Percentiles rank a stretch among this genome's conserved stretches.
phyloP scores from a whole-genome alignment of 1,140 invertebrate genomes.

The Drosophila bipectinata region DNA sequence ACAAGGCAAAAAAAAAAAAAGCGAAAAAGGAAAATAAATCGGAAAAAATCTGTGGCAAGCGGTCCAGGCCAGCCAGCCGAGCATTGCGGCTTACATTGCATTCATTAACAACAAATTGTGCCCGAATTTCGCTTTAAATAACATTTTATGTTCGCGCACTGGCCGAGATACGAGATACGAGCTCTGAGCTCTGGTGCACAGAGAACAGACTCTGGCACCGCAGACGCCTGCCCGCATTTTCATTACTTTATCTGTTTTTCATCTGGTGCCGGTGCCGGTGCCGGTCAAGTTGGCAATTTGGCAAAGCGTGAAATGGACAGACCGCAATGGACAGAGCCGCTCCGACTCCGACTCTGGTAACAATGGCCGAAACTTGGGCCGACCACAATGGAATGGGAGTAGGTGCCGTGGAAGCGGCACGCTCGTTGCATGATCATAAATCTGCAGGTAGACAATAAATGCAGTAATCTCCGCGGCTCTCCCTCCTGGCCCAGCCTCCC shows the following conservation, averaged over 20 bases:
- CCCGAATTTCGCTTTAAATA: constrained; percentile 78
- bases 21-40: constrained; percentile 51
- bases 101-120: constrained; percentile 81
- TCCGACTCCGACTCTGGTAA: neutral
- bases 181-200: neutral
- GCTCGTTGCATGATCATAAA: constrained; percentile 60
- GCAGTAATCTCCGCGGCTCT: constrained; percentile 25
- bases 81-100: constrained; percentile 63
- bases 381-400: constrained; percentile 28
- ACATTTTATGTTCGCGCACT: constrained; percentile 72
- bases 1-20: neutral
- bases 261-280: constrained; percentile 55
- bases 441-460: constrained; percentile 61
- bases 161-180: constrained; percentile 29
- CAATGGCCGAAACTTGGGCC: constrained; percentile 5
- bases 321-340: constrained; percentile 40
- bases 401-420: constrained; percentile 52
- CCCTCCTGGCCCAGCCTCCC: neutral
- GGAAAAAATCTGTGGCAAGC: constrained; percentile 37
- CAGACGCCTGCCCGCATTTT: constrained; percentile 50
- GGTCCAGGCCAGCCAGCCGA: constrained; percentile 27
- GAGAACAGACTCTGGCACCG: constrained; percentile 2
- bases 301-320: constrained; percentile 77
- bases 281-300: constrained; percentile 81
- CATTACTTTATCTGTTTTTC: constrained; percentile 62